phyloP scores from a whole-genome alignment of 2,888 invertebrate species.

The Agrilus mali region DNA sequence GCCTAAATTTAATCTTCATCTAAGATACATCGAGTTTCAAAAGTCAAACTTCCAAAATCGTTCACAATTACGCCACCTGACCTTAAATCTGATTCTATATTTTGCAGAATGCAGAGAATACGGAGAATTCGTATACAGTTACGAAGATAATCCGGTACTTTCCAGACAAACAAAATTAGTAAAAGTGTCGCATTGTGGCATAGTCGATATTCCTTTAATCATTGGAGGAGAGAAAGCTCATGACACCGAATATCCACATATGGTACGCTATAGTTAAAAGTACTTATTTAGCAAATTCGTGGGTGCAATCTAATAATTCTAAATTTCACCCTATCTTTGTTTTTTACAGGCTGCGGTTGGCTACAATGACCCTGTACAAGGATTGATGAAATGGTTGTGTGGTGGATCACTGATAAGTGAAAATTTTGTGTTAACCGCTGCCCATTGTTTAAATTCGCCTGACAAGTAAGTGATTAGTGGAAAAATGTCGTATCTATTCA shows the following conservation, averaged over 20 bases:
- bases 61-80: too few species aligned
- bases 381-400: constrained; percentile 37
- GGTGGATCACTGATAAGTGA: constrained; percentile 51
- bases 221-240: constrained; percentile 28
- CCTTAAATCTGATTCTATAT: neutral
- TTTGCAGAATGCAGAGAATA: constrained; percentile 32
- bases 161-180: constrained; percentile 18
- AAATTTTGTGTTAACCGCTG: constrained; percentile 49
- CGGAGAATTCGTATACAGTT: constrained; percentile 23
- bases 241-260: constrained; percentile 42
- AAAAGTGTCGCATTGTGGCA: constrained; percentile 27
- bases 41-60: too few species aligned
- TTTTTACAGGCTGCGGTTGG: constrained; percentile 16
- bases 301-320: neutral
- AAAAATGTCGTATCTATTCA: too few species aligned
- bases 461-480: constrained; percentile 12
- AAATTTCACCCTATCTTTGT: neutral
- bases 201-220: constrained; percentile 30
- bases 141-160: constrained; percentile 25
- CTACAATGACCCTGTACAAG: constrained; percentile 12
- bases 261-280: constrained; percentile 25
- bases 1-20: too few species aligned
- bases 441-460: constrained; percentile 38
- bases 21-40: too few species aligned
- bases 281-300: neutral